Evolutionary conservation across 2,888 invertebrate genomes (phyloP).

Genomic region (Merodon equestris): DNA sequence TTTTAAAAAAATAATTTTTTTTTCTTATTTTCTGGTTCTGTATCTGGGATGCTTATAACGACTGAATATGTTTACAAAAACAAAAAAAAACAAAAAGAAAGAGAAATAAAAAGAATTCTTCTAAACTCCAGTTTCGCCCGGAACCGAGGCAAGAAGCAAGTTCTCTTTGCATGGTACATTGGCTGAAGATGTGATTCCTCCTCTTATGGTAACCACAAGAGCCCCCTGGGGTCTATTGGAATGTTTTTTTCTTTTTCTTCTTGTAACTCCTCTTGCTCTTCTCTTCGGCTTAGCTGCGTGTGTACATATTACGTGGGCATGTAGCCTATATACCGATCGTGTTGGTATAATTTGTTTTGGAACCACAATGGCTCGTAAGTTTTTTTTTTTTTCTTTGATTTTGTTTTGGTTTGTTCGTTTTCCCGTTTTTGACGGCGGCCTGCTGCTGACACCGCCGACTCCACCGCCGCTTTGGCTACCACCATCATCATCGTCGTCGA

Average conservation of each 20-base stretch:
- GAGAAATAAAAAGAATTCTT: constrained; percentile 43
- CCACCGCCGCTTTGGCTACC: constrained; percentile 7
- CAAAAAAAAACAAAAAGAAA: constrained; percentile 8
- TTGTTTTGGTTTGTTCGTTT: constrained; percentile 52
- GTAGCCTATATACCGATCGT: constrained; percentile 51
- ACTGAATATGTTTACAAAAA: constrained; percentile 61
- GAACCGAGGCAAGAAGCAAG: constrained; percentile 52
- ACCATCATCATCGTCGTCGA: constrained; percentile 11
- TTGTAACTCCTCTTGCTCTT: neutral
- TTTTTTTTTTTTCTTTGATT: constrained; percentile 42
- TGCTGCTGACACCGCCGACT: constrained; percentile 24
- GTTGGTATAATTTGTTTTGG: constrained; percentile 67
- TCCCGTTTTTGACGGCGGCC: constrained; percentile 55
- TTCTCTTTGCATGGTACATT: constrained; percentile 56
- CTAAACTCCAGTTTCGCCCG: constrained; percentile 67
- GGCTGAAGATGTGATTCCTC: constrained; percentile 66
- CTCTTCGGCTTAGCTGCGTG: constrained; percentile 24
- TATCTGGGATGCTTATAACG: constrained; percentile 41
- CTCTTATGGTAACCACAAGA: constrained; percentile 67
- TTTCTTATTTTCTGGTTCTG: constrained; percentile 17
- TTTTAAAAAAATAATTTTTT: constrained; percentile 30
- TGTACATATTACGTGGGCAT: constrained; percentile 7
- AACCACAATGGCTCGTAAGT: constrained; percentile 56
- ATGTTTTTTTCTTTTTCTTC: constrained; percentile 36
- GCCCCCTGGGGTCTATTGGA: constrained; percentile 68